phyloP scores from a whole-genome alignment of 2,888 invertebrate genomes.

The Cinara cedri region DNA sequence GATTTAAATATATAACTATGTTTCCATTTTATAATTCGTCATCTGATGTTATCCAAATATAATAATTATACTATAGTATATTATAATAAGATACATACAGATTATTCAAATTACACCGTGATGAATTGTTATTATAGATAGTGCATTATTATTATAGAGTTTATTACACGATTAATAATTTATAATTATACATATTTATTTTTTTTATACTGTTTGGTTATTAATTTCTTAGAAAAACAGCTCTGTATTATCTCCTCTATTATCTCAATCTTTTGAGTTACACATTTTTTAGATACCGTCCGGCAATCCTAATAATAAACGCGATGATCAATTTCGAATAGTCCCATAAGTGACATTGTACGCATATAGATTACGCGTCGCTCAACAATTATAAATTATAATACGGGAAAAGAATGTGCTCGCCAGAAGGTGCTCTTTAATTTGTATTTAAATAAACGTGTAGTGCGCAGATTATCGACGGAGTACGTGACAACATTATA shows the following conservation, averaged over 20 bases:
- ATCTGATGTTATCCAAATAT: no score
- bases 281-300: constrained; percentile 11
- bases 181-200: no score
- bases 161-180: constrained; percentile 23
- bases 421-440: background rate
- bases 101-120: constrained; percentile 27
- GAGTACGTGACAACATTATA: constrained; percentile 34
- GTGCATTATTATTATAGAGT: background rate
- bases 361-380: constrained; percentile 10
- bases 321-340: constrained; percentile 27
- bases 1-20: no score
- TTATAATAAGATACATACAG: background rate
- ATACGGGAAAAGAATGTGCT: background rate
- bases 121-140: background rate
- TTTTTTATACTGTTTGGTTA: no score
- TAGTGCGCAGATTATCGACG: background rate
- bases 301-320: constrained; percentile 24
- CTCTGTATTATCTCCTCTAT: constrained; percentile 10
- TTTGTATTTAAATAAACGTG: background rate
- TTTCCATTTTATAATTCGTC: no score
- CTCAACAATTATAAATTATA: constrained; percentile 8
- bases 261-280: constrained; percentile 17
- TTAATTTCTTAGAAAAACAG: constrained; percentile 14
- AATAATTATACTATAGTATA: background rate
- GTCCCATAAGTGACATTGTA: constrained; percentile 10